Evolutionary conservation across 2,113 vertebrate genomes (phyloP).

Genomic region (Pollachius pollachius): DNA sequence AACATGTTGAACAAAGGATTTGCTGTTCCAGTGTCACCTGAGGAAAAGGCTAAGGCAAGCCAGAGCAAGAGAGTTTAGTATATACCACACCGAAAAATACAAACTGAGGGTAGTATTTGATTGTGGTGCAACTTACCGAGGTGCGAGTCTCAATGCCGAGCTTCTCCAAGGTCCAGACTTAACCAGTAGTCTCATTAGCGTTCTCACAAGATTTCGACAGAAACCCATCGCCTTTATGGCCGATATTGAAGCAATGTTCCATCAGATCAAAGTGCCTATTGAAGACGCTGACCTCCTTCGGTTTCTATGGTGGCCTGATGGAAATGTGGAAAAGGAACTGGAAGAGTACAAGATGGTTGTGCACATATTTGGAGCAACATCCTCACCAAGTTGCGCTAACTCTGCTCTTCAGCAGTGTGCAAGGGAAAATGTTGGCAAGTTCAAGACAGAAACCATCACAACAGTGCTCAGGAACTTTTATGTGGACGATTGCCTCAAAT

Average conservation of each 20-base stretch:
- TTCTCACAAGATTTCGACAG: slow-evolving; percentile 6
- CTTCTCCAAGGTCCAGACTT: slow-evolving; percentile 12
- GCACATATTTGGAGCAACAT: slow-evolving; percentile 18
- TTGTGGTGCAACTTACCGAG: slow-evolving; percentile 6
- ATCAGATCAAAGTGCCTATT: slow-evolving; percentile 17
- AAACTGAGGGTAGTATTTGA: slow-evolving; percentile 10
- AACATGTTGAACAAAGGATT: not conserved
- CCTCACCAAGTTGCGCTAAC: slow-evolving; percentile 18
- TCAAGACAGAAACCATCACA: not conserved
- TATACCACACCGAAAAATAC: not conserved
- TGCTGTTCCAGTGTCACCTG: not conserved
- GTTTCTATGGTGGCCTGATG: slow-evolving; percentile 23
- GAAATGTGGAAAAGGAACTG: not conserved
- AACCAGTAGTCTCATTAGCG: slow-evolving; percentile 11
- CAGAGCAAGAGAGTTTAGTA: slow-evolving; percentile 3
- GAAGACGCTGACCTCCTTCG: slow-evolving; percentile 7
- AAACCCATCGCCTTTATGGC: slow-evolving; percentile 17
- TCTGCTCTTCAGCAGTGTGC: slow-evolving; percentile 18
- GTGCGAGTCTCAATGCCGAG: slow-evolving; percentile 4
- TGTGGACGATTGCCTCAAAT: slow-evolving; percentile 22
- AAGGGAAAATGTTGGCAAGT: slow-evolving; percentile 1
- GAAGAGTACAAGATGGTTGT: slow-evolving; percentile 6
- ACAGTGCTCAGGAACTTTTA: slow-evolving; percentile 3
- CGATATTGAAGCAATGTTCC: slow-evolving; percentile 23
- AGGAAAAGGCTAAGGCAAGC: not conserved